Base-by-base conservation (phyloP, 2,888 invertebrate species). In the Leptinotarsa haldemani region DNA sequence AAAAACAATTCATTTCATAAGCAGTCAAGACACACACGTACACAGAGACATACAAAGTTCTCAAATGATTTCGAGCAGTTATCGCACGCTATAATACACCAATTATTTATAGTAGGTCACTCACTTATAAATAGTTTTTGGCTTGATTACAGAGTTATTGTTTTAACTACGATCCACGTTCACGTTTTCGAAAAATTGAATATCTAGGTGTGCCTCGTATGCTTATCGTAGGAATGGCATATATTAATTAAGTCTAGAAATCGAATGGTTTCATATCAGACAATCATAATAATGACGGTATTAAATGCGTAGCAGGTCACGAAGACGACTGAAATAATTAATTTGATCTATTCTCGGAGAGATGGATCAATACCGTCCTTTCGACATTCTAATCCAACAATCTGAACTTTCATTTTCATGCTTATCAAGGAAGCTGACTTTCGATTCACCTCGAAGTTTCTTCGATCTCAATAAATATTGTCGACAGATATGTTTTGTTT, bases 41-140 rank as follows among this genome's bases (percentile, higher is more conserved):
- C 1, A 40, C 40, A 40, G 9, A 40, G 7, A 53, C 52, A 67
- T 53, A 52, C 25, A 15, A 67, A 67, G 13, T 52, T 15, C 58
- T 13, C 58, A 20, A 69, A 48, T 69, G 68, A 68, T 64, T 69
- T 71, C 56, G 48, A 64, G 30, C 52, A 52, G 56, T 46, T 68
- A 68, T 58, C 47, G 56, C 47, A 53, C 20, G 68, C 68, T 68
- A 58, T 58, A 56, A 68, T 68, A 20, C 40, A 52, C 58, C 48
- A 68, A 68, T 68, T 71, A 71, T 71, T 71, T 66, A 56, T 66
- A 71, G 71, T 71, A 66, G 71, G 71, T 71, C 71, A 65, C 25
- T 58, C 61, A 71, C 71, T 71, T 71, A 71, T 65, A 66, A 66
- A 71, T 71, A 66, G 71, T 71, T 58, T 61, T 71, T 66, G 66